A percentile compares a stretch with the other conserved stretches of the same genome.
These are phyloP conservation scores for Uromys caudimaculatus DNA, from an alignment of 2,797 vertebrate species.

Conservation along the genomic window DNA sequence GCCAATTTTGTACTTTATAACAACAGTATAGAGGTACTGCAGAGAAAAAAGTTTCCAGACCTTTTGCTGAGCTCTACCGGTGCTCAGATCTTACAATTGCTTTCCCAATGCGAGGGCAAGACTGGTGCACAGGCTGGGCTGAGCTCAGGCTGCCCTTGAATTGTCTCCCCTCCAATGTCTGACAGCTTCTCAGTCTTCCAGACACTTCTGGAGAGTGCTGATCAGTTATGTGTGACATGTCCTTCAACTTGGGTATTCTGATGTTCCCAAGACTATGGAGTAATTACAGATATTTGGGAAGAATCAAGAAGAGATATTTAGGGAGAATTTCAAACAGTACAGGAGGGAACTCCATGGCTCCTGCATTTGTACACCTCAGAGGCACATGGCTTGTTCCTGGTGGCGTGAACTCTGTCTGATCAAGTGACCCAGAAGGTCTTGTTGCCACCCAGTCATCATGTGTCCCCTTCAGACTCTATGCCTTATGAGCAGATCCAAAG, in stretches of 20 bases:
- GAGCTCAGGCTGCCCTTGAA: background rate
- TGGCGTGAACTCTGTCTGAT: background rate
- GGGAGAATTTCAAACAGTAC: background rate
- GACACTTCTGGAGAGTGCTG: background rate
- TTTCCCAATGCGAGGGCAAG: background rate
- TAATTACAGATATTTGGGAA: background rate
- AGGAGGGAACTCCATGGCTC: no score
- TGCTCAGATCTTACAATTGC: fast-evolving
- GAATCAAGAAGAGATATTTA: background rate
- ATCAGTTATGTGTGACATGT: background rate
- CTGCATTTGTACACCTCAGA: background rate
- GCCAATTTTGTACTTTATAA: background rate
- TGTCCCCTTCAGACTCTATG: background rate
- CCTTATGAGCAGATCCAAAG: background rate
- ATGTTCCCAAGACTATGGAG: background rate
- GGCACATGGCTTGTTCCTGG: background rate
- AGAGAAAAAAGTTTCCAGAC: background rate
- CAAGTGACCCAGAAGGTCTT: background rate
- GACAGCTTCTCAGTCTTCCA: background rate
- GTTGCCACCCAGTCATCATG: background rate
- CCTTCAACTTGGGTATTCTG: background rate
- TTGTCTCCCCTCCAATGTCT: background rate
- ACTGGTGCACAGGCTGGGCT: background rate
- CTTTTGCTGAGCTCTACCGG: background rate
- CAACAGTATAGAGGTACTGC: background rate